A percentile compares a stretch with the other conserved stretches of the same genome.
Evolutionary conservation across 2,797 vertebrate genomes (phyloP).

Genomic region (Sylvia borin): DNA sequence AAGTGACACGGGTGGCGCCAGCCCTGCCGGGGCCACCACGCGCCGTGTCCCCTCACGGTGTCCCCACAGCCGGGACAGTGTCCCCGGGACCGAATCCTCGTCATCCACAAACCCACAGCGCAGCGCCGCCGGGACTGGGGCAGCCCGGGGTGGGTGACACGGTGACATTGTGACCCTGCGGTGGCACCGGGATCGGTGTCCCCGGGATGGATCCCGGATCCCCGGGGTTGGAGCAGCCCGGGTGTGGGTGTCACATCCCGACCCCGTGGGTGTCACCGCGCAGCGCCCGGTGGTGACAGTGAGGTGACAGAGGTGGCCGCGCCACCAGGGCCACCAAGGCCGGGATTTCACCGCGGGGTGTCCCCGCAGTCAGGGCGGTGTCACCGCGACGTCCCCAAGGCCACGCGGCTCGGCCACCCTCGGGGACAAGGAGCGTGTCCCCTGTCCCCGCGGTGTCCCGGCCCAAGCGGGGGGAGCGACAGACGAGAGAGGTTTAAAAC

Average conservation of each 20-base stretch:
- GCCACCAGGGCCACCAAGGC: not conserved
- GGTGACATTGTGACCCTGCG: no score
- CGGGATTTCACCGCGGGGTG: accelerated
- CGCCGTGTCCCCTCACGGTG: accelerated
- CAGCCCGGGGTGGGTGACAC: not conserved
- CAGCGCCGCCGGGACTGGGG: not conserved
- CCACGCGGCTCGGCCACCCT: not conserved
- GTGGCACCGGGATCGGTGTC: no score
- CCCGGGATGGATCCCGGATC: no score
- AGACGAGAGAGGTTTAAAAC: conserved; percentile 2
- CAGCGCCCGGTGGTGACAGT: not conserved
- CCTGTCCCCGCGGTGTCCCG: not conserved
- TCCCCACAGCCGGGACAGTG: not conserved
- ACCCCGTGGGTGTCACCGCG: accelerated
- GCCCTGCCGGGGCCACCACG: accelerated
- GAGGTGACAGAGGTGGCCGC: not conserved
- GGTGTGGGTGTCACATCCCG: no score
- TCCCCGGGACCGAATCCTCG: accelerated
- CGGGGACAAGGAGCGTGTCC: not conserved
- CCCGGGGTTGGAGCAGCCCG: not conserved
- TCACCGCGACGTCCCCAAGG: not conserved
- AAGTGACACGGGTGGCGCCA: not conserved
- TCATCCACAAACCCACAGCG: not conserved
- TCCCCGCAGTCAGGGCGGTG: not conserved
- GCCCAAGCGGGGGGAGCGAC: not conserved